A percentile compares a stretch with the other conserved stretches of the same genome.
Evolutionary conservation across 2,888 invertebrate genomes (phyloP).

Genomic region (Diplolepis rosae): DNA sequence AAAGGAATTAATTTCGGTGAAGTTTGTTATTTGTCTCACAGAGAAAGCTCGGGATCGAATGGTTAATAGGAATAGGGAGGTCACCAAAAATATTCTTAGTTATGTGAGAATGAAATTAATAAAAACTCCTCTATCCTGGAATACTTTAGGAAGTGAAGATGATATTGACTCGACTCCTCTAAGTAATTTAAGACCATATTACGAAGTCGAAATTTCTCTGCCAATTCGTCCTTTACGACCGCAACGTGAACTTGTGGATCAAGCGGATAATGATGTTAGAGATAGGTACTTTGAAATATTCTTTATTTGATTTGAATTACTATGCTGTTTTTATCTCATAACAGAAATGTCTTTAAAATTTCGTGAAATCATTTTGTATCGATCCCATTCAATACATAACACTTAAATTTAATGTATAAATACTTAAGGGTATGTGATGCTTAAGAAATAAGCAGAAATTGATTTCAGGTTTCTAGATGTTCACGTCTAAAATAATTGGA

Average conservation of each 20-base stretch:
- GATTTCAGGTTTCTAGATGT: too few species aligned
- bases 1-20: constrained; percentile 78
- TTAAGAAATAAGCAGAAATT: too few species aligned
- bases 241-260: constrained; percentile 56
- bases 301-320: background rate
- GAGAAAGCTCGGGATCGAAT: constrained; percentile 75
- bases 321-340: background rate
- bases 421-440: too few species aligned
- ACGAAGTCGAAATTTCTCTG: constrained; percentile 77
- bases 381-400: too few species aligned
- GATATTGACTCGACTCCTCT: constrained; percentile 77
- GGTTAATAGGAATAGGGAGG: constrained; percentile 51
- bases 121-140: constrained; percentile 78
- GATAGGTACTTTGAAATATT: constrained; percentile 81
- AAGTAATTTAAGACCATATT: constrained; percentile 75
- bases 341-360: too few species aligned
- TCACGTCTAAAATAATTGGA: too few species aligned
- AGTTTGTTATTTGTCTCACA: constrained; percentile 81
- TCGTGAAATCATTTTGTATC: too few species aligned
- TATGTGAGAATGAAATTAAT: constrained; percentile 73
- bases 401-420: too few species aligned
- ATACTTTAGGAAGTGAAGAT: constrained; percentile 78
- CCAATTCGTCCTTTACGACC: constrained; percentile 39
- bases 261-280: constrained; percentile 76
- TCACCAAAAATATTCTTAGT: constrained; percentile 49